Conservation (phyloP, 37 sponge, comb jelly and placozoan genomes). For the Cladorhizidae sp. region DNA sequence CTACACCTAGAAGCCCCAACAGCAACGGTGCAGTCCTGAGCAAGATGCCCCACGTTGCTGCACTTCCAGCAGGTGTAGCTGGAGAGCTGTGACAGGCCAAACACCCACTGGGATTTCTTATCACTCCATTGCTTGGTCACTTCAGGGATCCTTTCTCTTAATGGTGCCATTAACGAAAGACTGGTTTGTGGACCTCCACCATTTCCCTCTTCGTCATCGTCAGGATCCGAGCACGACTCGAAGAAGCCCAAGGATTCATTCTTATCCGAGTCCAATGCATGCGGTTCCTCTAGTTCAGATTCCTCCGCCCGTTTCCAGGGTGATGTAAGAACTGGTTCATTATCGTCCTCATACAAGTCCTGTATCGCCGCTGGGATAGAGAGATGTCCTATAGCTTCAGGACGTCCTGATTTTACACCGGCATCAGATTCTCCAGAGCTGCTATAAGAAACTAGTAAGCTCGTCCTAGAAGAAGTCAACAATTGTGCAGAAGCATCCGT, state of each 20-base stretch:
- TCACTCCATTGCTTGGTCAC: conserved; percentile 1
- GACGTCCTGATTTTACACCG: not conserved
- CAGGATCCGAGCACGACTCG: not conserved
- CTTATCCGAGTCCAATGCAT: not conserved
- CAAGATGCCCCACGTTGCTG: conserved; percentile 38
- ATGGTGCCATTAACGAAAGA: not conserved
- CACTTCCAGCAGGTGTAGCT: conserved; percentile 48
- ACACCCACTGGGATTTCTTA: conserved; percentile 8
- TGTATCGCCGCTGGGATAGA: not conserved
- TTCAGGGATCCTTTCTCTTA: not conserved
- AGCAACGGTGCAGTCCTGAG: conserved; percentile 34
- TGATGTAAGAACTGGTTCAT: not conserved
- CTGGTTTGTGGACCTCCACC: not conserved
- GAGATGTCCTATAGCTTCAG: not conserved
- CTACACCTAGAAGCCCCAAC: not conserved
- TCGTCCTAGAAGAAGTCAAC: not conserved
- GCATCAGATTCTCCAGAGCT: not conserved
- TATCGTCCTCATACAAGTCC: not conserved
- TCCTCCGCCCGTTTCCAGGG: not conserved
- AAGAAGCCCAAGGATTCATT: not conserved
- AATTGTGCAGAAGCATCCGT: not conserved
- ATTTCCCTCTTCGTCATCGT: not conserved
- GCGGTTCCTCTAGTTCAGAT: not conserved
- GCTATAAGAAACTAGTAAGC: not conserved
- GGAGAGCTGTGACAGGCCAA: conserved; percentile 2